Evolutionary conservation across 2,797 vertebrate species (phyloP).

Genomic region (Acipenser transmontanus): DNA sequence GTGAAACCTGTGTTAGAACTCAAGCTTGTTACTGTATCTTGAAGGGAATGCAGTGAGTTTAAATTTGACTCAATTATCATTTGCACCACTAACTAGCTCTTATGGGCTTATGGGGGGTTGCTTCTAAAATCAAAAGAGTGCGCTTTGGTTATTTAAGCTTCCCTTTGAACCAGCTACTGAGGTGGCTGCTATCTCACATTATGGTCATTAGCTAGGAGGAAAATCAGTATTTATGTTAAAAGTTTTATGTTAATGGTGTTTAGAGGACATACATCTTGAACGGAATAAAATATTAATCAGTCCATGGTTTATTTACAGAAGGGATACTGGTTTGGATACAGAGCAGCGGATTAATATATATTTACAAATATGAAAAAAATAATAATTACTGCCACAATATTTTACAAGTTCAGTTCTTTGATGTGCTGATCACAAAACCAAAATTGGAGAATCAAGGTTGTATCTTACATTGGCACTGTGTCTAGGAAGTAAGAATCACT

Average conservation of each 20-base stretch:
- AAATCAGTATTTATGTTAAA: slow-evolving; percentile 28
- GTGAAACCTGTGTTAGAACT: slow-evolving; percentile 20
- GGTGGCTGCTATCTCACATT: slow-evolving; percentile 32
- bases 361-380: too few species aligned
- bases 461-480: slow-evolving; percentile 16
- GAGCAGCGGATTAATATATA: too few species aligned
- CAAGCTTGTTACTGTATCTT: slow-evolving; percentile 19
- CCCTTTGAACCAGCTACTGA: slow-evolving; percentile 33
- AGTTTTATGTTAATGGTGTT: slow-evolving; percentile 31
- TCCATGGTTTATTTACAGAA: slow-evolving; percentile 23
- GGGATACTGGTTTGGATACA: slow-evolving; percentile 14
- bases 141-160: slow-evolving; percentile 35
- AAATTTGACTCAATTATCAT: slow-evolving; percentile 10
- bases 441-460: too few species aligned
- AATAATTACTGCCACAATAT: too few species aligned
- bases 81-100: slow-evolving; percentile 2
- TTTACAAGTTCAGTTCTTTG: too few species aligned
- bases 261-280: slow-evolving; percentile 24
- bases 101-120: slow-evolving; percentile 4
- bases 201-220: slow-evolving; percentile 28
- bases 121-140: slow-evolving; percentile 29
- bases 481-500: slow-evolving; percentile 28
- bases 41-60: slow-evolving; percentile 10
- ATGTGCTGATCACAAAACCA: too few species aligned
- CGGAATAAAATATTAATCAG: slow-evolving; percentile 7